Base-by-base conservation (phyloP, 2,797 vertebrate species). In the Limosa lapponica region DNA sequence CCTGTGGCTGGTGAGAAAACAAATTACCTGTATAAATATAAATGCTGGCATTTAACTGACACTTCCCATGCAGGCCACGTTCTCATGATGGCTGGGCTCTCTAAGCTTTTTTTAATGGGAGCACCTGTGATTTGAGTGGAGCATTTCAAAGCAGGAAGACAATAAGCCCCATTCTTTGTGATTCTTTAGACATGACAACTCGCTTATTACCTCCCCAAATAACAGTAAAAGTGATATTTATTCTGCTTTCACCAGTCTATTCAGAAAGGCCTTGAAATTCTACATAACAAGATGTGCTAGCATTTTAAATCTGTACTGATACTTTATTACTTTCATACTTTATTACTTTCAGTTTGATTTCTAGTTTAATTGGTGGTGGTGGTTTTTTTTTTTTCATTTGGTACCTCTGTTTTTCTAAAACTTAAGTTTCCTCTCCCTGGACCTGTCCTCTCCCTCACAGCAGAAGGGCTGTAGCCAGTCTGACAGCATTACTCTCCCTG, bases 21-120 rank as follows among this genome's bases (percentile, higher is more conserved):
- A 90, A 90, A 93, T 93, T 88, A 92, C 74, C 78, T 82, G 34
- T 34, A 81, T 49, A 92, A 93, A 92, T 64, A 92, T 14, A 91
- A 95, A 85, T 48, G 69, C 32, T 89, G 18, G 1, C 43, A 78
- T 93, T 94, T 86, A 89, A 90, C 27, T 87, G 88, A 90, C 83
- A 57, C 82, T 82, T 83, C 85, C 87, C 62, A 71, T 71, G 80
- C 70, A 87, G 82, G 28, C 52, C 55, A 27, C 64, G 22, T 80
- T 93, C 82, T 79, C 37, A 11, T 34, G 75, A 78, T 39, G 86
- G 88, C 52, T 46, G 36, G 30, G 18, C 74, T 64, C 49, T 73
- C 34, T 44, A 22, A 16, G 46, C 54, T 36, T 66, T 43, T 57
- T 64, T 46, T 61, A 75, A 77, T 54, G 67, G 77, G 65, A 88